A percentile compares a stretch with the other conserved stretches of the same genome.
Evolutionary conservation across 1,140 invertebrate species (phyloP).

Genomic region (Charaxes varanes): DNA sequence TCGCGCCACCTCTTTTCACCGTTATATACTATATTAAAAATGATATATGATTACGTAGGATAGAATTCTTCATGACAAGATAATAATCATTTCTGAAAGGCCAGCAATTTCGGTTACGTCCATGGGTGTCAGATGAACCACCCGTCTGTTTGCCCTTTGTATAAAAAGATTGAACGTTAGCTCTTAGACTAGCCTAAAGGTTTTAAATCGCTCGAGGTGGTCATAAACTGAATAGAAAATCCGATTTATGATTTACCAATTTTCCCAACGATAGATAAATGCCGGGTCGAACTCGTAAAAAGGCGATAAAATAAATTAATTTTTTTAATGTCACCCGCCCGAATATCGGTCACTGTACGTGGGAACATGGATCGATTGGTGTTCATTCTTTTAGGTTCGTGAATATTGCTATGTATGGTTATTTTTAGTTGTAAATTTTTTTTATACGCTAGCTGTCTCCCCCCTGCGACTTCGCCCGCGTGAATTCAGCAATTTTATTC

Average conservation of each 20-base stretch:
- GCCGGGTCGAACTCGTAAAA: conserved; percentile 32
- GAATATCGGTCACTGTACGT: conserved; percentile 2
- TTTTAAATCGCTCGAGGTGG: conserved; percentile 1
- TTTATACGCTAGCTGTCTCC: neutral
- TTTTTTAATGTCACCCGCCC: conserved; percentile 18
- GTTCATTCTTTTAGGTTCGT: conserved; percentile 12
- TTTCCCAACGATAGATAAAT: conserved; percentile 32
- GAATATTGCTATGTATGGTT: neutral
- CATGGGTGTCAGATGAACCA: too few relatives aligned
- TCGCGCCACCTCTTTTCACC: too few relatives aligned
- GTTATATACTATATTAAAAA: too few relatives aligned
- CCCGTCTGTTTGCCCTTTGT: too few relatives aligned
- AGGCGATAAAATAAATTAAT: conserved; percentile 35
- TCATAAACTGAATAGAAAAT: conserved; percentile 27
- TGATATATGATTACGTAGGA: too few relatives aligned
- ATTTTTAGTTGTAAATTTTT: neutral
- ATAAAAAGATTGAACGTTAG: too few relatives aligned
- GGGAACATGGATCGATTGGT: conserved; percentile 14
- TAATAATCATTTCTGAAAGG: too few relatives aligned
- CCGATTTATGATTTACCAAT: conserved; percentile 42
- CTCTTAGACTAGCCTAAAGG: too few relatives aligned
- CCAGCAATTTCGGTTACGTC: too few relatives aligned
- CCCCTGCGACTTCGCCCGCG: too few relatives aligned
- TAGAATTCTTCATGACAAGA: too few relatives aligned
- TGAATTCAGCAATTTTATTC: too few relatives aligned